Evolutionary conservation across 2,888 invertebrate genomes (phyloP).

Genomic region (Ornithoptera alexandrae): DNA sequence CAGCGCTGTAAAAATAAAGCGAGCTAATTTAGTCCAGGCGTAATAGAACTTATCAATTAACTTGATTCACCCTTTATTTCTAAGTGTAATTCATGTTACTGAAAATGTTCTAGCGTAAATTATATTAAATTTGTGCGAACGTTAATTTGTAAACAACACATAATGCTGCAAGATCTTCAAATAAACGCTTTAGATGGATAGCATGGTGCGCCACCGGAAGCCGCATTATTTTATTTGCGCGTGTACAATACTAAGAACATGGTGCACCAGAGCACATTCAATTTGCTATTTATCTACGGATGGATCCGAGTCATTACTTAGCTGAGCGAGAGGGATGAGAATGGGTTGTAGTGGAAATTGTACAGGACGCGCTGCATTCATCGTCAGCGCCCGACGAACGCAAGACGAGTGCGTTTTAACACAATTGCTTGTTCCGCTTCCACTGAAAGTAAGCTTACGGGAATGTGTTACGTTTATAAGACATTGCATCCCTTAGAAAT

Average conservation of each 20-base stretch:
- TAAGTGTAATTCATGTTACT: conserved; percentile 18
- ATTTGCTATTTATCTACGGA: conserved; percentile 80
- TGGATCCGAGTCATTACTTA: conserved; percentile 80
- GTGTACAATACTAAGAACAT: conserved; percentile 34
- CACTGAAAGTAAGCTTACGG: conserved; percentile 18
- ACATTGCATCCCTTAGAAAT: neutral
- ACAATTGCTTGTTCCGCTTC: conserved; percentile 23
- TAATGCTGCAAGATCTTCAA: too few relatives aligned
- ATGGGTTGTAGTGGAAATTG: conserved; percentile 74
- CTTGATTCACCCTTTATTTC: conserved; percentile 32
- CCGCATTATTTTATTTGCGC: neutral
- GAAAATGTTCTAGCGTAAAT: neutral
- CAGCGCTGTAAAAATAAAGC: conserved; percentile 49
- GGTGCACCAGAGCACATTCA: conserved; percentile 66
- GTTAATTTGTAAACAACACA: too few relatives aligned
- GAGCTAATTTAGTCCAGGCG: conserved; percentile 45
- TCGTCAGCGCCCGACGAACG: conserved; percentile 18
- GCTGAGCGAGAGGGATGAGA: conserved; percentile 74
- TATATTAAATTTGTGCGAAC: too few relatives aligned
- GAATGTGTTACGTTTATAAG: conserved; percentile 5
- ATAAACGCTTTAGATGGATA: too few relatives aligned
- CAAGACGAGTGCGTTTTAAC: conserved; percentile 23
- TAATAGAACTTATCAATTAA: conserved; percentile 42
- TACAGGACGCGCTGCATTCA: conserved; percentile 42
- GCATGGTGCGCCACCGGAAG: neutral